Evolutionary conservation across 2,888 invertebrate genomes (phyloP).

Genomic region (Branchellion lobata): DNA sequence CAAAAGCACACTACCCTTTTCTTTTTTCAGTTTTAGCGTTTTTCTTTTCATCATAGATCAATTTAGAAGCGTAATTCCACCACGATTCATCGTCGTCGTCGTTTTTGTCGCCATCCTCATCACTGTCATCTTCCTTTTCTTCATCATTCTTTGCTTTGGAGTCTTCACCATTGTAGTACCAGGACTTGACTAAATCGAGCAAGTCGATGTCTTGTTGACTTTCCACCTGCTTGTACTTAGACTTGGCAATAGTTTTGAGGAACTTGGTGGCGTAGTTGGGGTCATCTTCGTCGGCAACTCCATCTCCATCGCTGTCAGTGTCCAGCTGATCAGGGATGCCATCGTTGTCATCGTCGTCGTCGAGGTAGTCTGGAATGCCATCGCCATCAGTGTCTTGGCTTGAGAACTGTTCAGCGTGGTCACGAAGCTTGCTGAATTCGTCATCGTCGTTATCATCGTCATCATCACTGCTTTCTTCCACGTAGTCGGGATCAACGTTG

Average conservation of each 20-base stretch:
- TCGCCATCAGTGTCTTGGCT: constrained; percentile 53
- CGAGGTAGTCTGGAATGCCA: constrained; percentile 54
- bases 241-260: constrained; percentile 53
- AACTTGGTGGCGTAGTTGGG: constrained; percentile 51
- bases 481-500: constrained; percentile 55
- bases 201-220: constrained; percentile 47
- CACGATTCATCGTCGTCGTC: constrained; percentile 16
- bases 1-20: neutral
- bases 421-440: constrained; percentile 48
- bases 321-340: constrained; percentile 56
- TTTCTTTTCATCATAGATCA: neutral
- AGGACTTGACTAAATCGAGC: constrained; percentile 47
- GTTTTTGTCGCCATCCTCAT: constrained; percentile 17
- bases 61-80: neutral
- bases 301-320: constrained; percentile 55
- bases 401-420: constrained; percentile 53
- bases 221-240: constrained; percentile 43
- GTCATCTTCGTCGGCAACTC: constrained; percentile 53
- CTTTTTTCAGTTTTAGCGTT: neutral
- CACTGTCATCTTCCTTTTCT: constrained; percentile 13
- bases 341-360: constrained; percentile 52
- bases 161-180: constrained; percentile 37
- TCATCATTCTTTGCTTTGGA: neutral
- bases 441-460: constrained; percentile 51
- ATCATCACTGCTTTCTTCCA: constrained; percentile 50